phyloP scores from a whole-genome alignment of 2,888 invertebrate genomes.

The Acrobasis repandana region DNA sequence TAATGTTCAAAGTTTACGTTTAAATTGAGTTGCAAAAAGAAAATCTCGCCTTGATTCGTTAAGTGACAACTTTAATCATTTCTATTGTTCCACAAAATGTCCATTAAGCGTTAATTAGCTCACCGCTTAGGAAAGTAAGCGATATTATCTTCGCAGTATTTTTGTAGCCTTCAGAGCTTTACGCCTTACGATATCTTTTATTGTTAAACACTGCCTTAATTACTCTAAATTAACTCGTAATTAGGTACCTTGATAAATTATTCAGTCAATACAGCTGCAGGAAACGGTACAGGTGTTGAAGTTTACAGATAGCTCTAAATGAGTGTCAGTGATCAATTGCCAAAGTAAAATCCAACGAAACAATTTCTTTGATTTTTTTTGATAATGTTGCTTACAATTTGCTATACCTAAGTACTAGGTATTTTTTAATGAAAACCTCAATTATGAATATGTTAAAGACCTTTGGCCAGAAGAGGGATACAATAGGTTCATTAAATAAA shows the following conservation, averaged over 20 bases:
- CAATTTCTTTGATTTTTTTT: too few relatives aligned
- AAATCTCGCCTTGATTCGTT: conserved; percentile 19
- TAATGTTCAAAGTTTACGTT: conserved; percentile 14
- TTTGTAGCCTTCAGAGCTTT: conserved; percentile 6
- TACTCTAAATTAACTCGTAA: conserved; percentile 10
- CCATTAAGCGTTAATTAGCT: conserved; percentile 21
- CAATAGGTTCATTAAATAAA: too few relatives aligned
- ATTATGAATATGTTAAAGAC: too few relatives aligned
- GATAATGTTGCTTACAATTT: too few relatives aligned
- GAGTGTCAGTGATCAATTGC: too few relatives aligned
- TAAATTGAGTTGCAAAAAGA: conserved; percentile 14
- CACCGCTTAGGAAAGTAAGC: conserved; percentile 20
- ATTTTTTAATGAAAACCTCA: too few relatives aligned
- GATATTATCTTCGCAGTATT: conserved; percentile 17
- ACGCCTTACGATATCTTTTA: conserved; percentile 6
- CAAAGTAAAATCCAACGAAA: too few relatives aligned
- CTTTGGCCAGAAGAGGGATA: too few relatives aligned
- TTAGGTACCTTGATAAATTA: conserved; percentile 1
- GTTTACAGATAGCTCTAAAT: too few relatives aligned
- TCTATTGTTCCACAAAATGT: conserved; percentile 22
- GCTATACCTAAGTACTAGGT: too few relatives aligned
- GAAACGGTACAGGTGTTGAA: background rate
- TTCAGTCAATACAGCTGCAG: background rate
- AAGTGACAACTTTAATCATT: conserved; percentile 24
- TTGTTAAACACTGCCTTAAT: conserved; percentile 13